phyloP scores from a whole-genome alignment of 2,888 invertebrate species.

The Eupithecia inturbata region DNA sequence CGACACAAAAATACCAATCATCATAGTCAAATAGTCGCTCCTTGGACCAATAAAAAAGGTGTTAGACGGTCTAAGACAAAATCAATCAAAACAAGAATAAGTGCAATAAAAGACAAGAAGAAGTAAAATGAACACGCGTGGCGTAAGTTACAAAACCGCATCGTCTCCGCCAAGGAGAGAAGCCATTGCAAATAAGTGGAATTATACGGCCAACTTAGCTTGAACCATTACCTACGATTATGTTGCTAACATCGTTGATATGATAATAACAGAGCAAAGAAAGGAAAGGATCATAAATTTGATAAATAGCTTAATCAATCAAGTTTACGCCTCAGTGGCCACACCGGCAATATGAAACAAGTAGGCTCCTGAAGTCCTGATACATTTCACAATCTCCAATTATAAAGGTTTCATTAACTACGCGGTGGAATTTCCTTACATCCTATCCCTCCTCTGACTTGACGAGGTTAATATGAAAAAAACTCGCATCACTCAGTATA shows the following conservation, averaged over 20 bases:
- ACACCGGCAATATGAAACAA: constrained; percentile 26
- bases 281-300: not conserved
- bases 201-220: not conserved
- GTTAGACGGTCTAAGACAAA: too few species aligned
- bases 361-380: constrained; percentile 40
- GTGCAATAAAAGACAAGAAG: too few species aligned
- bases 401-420: constrained; percentile 6
- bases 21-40: too few species aligned
- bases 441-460: constrained; percentile 33
- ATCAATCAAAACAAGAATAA: too few species aligned
- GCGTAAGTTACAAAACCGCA: too few species aligned
- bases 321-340: constrained; percentile 31
- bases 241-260: not conserved
- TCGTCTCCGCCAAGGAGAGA: too few species aligned
- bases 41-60: too few species aligned
- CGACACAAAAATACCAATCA: too few species aligned
- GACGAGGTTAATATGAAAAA: constrained; percentile 23
- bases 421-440: constrained; percentile 35
- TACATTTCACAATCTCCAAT: constrained; percentile 32
- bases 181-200: too few species aligned
- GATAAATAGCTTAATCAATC: constrained; percentile 3
- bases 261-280: not conserved
- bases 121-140: too few species aligned
- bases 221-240: not conserved
- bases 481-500: too few species aligned